Evolutionary conservation across 2,888 invertebrate species (phyloP), one percentile per base, ranked within the genome.

Genomic region (Sinodicranocentrus sp.): DNA sequence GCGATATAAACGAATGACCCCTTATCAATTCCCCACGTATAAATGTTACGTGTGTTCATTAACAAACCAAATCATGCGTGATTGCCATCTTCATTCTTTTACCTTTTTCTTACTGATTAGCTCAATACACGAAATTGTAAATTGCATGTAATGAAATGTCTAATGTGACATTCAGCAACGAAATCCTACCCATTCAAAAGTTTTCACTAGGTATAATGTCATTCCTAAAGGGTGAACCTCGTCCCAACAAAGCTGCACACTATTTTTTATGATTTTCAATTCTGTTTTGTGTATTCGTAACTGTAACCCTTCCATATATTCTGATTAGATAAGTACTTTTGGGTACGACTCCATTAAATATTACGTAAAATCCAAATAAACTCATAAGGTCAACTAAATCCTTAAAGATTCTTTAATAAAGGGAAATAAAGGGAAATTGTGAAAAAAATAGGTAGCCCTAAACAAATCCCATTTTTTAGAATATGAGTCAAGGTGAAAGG

Each of bases 1-100:
- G 5, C 39, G 13, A 13, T 5, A 13, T 39, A 39, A 5, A 39
- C 5, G 5, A 39, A 39, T 39, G 39, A 39, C 39, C 10, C 33
- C 10, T 10, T 33, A 33, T 48, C 15, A 48, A 48, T 48, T 6
- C 10, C 15, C 15, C n/a, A n/a, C n/a, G 15, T 17, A 28, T 28
- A 48, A 15, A 25, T 8, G 21, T 28, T n/a, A 57, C 25, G 33
- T 33, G n/a, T 72, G 25, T 52, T 72, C 72, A 72, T 72, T 72
- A 72, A 59, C 48, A 72, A 72, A 59, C 59, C 72, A 72, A 72
- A 39, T 33, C 72, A 72, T 72, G 59, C 13, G 33, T 72, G 72
- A 72, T 72, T 72, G 72, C 72, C 72, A 59, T 72, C 59, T 72
- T 48, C 2, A 48, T 3, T 3, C 2, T n/a, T n/a, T 10, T 70